Percentiles rank a stretch among this genome's conserved stretches.
These are phyloP conservation scores for Himalopsyche kuldschensis DNA, from an alignment of 2,888 invertebrate species.

Conservation along the genomic window DNA sequence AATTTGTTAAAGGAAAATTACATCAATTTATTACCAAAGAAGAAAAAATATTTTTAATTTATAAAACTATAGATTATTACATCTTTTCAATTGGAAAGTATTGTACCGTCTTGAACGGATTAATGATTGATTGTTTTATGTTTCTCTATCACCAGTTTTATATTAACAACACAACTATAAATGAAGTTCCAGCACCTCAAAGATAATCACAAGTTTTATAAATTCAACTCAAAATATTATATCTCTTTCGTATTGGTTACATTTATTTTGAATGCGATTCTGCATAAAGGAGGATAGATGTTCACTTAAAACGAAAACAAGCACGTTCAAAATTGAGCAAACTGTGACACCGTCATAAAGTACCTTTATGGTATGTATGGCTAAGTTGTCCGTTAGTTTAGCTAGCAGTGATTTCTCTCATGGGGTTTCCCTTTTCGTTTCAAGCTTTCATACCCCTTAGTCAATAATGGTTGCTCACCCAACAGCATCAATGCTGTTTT, in stretches of 20 bases:
- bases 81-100: too few relatives aligned
- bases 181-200: too few relatives aligned
- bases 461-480: slow-evolving; percentile 16
- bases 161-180: too few relatives aligned
- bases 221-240: too few relatives aligned
- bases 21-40: not conserved
- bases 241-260: too few relatives aligned
- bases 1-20: not conserved
- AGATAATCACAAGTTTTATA: too few relatives aligned
- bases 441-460: not conserved
- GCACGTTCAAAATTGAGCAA: not conserved
- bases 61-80: too few relatives aligned
- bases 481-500: not conserved
- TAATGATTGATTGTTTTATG: too few relatives aligned
- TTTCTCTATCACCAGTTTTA: too few relatives aligned
- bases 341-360: not conserved
- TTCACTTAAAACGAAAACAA: not conserved
- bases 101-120: too few relatives aligned
- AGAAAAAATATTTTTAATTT: too few relatives aligned
- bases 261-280: not conserved
- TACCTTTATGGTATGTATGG: not conserved
- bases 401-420: not conserved
- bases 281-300: not conserved
- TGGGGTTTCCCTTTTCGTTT: not conserved
- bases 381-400: not conserved